Percentiles rank a stretch among this genome's conserved stretches.
phyloP scores from a whole-genome alignment of 2,113 vertebrate genomes.

The Tylochromis polylepis region DNA sequence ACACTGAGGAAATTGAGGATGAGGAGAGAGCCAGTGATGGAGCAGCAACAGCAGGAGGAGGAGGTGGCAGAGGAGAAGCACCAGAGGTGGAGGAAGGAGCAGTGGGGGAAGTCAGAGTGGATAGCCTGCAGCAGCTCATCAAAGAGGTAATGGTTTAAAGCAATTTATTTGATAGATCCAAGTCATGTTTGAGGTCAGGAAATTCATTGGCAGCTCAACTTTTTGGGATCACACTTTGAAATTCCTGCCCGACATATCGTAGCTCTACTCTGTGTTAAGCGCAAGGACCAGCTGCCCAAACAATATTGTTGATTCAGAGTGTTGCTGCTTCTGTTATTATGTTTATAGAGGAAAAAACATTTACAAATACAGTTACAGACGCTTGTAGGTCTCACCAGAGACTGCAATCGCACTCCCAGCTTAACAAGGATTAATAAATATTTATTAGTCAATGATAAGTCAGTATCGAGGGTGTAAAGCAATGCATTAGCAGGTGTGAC shows the following conservation, averaged over 20 bases:
- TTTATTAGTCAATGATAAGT: not conserved
- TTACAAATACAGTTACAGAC: not conserved
- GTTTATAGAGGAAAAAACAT: not conserved
- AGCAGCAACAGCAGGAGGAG: not conserved
- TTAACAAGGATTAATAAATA: not conserved
- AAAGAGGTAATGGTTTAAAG: slow-evolving; percentile 72
- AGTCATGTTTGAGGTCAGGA: not conserved
- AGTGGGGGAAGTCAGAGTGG: slow-evolving; percentile 41
- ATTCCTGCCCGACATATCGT: not conserved
- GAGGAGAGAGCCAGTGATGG: not conserved
- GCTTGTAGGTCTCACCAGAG: not conserved
- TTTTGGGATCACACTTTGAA: not conserved
- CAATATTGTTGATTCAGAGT: not conserved
- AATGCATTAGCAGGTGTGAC: not conserved
- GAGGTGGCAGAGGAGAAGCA: not conserved
- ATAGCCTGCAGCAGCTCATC: slow-evolving; percentile 85
- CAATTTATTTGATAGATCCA: not conserved
- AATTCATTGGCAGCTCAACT: not conserved
- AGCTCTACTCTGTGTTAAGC: not conserved
- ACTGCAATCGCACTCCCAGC: not conserved
- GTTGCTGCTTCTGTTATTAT: not conserved
- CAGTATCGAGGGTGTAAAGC: not conserved
- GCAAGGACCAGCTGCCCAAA: not conserved
- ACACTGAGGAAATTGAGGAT: not conserved
- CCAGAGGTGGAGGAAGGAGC: not conserved